These are phyloP conservation scores for Novumbra hubbsi DNA, from an alignment of 2,797 vertebrate species.

Conservation along the genomic window DNA sequence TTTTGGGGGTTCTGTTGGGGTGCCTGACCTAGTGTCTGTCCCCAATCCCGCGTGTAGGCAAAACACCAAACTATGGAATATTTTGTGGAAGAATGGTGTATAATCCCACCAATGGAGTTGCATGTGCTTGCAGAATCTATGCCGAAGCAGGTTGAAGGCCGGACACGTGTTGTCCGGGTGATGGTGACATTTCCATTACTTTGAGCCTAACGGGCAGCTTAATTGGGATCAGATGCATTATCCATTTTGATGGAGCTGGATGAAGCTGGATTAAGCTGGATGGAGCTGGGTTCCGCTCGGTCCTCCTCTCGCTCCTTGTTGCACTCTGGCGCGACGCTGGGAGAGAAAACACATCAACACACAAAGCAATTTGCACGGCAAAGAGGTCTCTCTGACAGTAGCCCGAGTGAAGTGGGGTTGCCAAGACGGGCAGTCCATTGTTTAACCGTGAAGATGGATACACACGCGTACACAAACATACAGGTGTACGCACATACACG, in stretches of 20 bases:
- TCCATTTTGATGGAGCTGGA: not conserved
- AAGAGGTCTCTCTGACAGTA: slow-evolving; percentile 59
- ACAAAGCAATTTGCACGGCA: slow-evolving; percentile 61
- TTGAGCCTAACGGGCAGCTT: no score
- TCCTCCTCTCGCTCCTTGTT: slow-evolving; percentile 20
- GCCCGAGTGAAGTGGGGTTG: slow-evolving; percentile 36
- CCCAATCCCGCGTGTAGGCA: no score
- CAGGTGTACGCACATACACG: not conserved
- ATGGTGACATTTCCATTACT: no score
- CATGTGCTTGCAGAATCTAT: no score
- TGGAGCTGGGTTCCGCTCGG: slow-evolving; percentile 29
- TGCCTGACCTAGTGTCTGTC: no score
- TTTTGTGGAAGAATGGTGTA: no score
- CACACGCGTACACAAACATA: slow-evolving; percentile 33
- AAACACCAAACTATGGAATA: no score
- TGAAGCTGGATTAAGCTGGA: slow-evolving; percentile 42
- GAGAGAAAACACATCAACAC: slow-evolving; percentile 29
- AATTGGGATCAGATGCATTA: no score
- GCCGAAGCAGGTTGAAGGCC: no score
- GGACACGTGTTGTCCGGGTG: no score
- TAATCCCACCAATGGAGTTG: no score
- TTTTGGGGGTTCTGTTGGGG: no score
- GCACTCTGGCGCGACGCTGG: slow-evolving; percentile 25
- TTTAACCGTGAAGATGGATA: slow-evolving; percentile 49
- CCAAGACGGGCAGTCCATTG: slow-evolving; percentile 51